phyloP scores from a whole-genome alignment of 2,888 invertebrate genomes.

The Eumacrocentrus americanus region DNA sequence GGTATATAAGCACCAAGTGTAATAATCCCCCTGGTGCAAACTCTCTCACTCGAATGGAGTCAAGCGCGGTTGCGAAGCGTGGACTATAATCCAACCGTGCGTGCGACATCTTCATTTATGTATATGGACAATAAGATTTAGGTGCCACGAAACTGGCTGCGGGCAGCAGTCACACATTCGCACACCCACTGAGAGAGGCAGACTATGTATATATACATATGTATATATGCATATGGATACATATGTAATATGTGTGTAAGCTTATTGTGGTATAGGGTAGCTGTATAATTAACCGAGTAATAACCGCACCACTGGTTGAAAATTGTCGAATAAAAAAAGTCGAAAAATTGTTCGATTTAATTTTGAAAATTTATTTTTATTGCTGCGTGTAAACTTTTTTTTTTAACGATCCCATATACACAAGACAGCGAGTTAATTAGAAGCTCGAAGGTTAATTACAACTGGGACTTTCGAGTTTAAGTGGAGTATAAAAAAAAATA shows the following conservation, averaged over 20 bases:
- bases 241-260: too few species aligned
- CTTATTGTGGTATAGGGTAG: background rate
- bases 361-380: too few species aligned
- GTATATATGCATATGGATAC: too few species aligned
- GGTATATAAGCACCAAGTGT: slow-evolving; percentile 1
- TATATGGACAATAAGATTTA: slow-evolving; percentile 22
- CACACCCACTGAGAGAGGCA: too few species aligned
- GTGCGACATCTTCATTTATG: slow-evolving; percentile 21
- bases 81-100: slow-evolving; percentile 13
- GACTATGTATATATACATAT: too few species aligned
- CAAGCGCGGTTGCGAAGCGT: slow-evolving; percentile 7
- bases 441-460: background rate
- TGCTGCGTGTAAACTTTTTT: too few species aligned
- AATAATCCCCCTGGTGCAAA: background rate
- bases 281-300: background rate
- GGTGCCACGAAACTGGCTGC: background rate
- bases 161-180: background rate
- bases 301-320: background rate
- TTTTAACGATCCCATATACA: too few species aligned
- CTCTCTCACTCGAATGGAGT: slow-evolving; percentile 1
- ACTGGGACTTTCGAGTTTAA: background rate
- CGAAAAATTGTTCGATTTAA: too few species aligned
- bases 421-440: background rate
- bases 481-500: background rate
- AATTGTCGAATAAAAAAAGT: too few species aligned